Evolutionary conservation across 2,888 invertebrate genomes (phyloP).

Genomic region (Yponomeuta malinellus): DNA sequence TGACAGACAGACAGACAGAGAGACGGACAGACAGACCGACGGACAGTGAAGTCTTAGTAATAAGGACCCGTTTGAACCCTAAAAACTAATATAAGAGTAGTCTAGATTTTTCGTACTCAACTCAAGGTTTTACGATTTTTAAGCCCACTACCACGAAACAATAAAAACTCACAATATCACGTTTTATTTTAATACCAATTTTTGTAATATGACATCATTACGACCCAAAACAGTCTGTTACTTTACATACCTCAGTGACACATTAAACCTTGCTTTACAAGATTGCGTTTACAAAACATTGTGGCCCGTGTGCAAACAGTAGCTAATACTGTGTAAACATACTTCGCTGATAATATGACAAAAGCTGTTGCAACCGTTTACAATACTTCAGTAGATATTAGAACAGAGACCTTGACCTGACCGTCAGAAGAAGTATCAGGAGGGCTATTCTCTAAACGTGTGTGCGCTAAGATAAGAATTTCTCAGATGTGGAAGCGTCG

Average conservation of each 20-base stretch:
- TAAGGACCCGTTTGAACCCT: too few relatives aligned
- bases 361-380: background rate
- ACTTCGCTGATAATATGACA: background rate
- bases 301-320: background rate
- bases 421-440: background rate
- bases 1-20: too few relatives aligned
- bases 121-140: too few relatives aligned
- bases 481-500: too few relatives aligned
- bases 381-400: background rate
- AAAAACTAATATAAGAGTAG: too few relatives aligned
- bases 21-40: too few relatives aligned
- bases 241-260: background rate
- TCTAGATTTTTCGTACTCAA: too few relatives aligned
- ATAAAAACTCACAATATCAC: too few relatives aligned
- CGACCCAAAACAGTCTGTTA: background rate
- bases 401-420: background rate
- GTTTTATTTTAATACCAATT: too few relatives aligned
- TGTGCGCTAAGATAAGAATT: background rate
- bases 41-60: too few relatives aligned
- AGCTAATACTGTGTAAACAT: background rate
- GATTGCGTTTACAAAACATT: background rate
- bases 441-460: background rate
- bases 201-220: background rate
- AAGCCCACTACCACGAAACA: too few relatives aligned
- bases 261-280: background rate